Conservation (phyloP, 2,113 vertebrate species). For the Triplophysa siluroides region DNA sequence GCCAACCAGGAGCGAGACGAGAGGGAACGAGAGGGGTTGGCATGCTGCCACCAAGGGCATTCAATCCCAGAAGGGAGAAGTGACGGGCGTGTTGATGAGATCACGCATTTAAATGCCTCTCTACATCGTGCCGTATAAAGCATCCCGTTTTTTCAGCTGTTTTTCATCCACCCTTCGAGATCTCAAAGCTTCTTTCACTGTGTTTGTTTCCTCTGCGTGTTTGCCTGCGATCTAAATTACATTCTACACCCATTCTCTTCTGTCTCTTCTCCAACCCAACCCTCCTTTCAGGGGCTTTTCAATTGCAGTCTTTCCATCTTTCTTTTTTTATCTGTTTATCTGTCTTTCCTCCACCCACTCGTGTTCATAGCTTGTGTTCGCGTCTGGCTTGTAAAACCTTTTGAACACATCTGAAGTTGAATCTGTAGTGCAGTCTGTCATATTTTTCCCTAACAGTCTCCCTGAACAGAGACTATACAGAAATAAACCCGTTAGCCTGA, state of each 20-base stretch:
- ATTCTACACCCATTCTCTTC: conserved; percentile 23
- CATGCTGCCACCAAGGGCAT: conserved; percentile 21
- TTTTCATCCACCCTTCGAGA: conserved; percentile 26
- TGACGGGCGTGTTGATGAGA: conserved; percentile 27
- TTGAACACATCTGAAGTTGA: background rate
- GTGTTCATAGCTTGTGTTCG: background rate
- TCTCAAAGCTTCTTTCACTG: conserved; percentile 5
- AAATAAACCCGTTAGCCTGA: background rate
- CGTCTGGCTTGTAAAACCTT: background rate
- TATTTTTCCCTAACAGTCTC: background rate
- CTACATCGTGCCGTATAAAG: conserved; percentile 23
- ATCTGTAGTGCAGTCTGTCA: background rate
- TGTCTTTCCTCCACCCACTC: background rate
- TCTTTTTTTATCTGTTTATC: background rate
- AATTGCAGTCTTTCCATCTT: conserved; percentile 9
- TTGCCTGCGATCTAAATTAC: conserved; percentile 11
- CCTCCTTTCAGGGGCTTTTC: conserved; percentile 1
- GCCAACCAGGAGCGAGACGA: conserved; percentile 18
- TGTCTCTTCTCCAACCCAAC: background rate
- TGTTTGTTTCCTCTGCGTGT: conserved; percentile 9
- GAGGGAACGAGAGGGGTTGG: conserved; percentile 14
- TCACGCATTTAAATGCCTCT: conserved; percentile 31
- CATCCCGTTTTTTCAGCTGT: conserved; percentile 31
- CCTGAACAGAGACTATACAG: background rate
- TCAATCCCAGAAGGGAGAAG: conserved; percentile 35